phyloP scores from a whole-genome alignment of 2,888 invertebrate species.

The Euzophera pinguis region DNA sequence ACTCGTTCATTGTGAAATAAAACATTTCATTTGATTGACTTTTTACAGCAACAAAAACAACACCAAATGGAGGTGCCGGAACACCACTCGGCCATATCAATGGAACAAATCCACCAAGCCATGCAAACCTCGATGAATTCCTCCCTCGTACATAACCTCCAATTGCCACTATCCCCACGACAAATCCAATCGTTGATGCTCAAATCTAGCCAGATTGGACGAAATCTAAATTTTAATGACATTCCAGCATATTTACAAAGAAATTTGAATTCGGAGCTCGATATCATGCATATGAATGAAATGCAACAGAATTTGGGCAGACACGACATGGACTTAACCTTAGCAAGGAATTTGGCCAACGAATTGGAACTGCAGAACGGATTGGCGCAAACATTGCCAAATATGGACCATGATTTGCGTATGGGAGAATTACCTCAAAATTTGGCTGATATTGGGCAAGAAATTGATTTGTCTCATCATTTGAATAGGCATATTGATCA shows the following conservation, averaged over 20 bases:
- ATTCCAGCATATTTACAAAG: constrained; percentile 56
- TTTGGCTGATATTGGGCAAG: constrained; percentile 46
- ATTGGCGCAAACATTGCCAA: constrained; percentile 43
- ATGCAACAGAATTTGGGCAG: constrained; percentile 42
- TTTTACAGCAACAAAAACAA: constrained; percentile 58
- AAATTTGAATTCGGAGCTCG: constrained; percentile 44
- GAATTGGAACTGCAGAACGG: constrained; percentile 51
- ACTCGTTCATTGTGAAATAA: too few relatives aligned
- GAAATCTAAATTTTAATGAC: constrained; percentile 57
- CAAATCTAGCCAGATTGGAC: constrained; percentile 56
- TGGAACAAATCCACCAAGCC: constrained; percentile 70
- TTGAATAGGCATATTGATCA: constrained; percentile 47
- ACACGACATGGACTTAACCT: constrained; percentile 40
- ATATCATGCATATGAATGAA: constrained; percentile 48
- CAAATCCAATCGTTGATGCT: constrained; percentile 70
- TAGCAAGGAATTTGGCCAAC: constrained; percentile 30
- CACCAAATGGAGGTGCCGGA: constrained; percentile 55
- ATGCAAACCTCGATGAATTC: constrained; percentile 59
- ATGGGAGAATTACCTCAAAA: constrained; percentile 40
- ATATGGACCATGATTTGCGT: constrained; percentile 47
- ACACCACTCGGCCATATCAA: constrained; percentile 59
- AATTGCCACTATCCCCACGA: constrained; percentile 60
- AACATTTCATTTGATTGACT: not conserved
- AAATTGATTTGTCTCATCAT: constrained; percentile 50
- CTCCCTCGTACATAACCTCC: constrained; percentile 59